Evolutionary conservation across 2,797 vertebrate genomes (phyloP).

Genomic region (Pantherophis alleghaniensis): DNA sequence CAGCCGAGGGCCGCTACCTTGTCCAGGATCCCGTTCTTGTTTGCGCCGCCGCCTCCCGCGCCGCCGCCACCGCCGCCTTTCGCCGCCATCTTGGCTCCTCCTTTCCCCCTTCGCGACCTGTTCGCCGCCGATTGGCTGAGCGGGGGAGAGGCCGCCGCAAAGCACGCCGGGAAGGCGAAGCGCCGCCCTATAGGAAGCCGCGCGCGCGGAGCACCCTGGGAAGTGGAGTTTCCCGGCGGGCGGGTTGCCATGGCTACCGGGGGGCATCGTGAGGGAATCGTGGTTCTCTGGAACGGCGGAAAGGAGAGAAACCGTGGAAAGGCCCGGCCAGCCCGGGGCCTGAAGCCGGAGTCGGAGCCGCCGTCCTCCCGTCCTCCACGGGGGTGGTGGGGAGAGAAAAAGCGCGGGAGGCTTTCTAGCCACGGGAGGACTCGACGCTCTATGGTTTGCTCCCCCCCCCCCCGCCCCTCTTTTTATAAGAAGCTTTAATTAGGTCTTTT

Average conservation of each 20-base stretch:
- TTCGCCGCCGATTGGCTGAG: slow-evolving; percentile 74
- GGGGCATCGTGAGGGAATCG: background rate
- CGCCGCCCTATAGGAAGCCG: too few species aligned
- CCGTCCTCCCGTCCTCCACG: rapidly evolving
- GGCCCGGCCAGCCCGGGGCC: background rate
- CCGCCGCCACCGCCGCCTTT: slow-evolving; percentile 69
- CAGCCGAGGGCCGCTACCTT: slow-evolving; percentile 74
- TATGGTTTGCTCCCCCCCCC: background rate
- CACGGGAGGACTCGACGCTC: background rate
- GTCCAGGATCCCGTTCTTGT: slow-evolving; percentile 83
- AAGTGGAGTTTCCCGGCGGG: background rate
- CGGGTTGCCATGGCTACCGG: slow-evolving; percentile 34
- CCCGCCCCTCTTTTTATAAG: too few species aligned
- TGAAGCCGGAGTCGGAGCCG: too few species aligned
- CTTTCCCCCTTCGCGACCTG: slow-evolving; percentile 69
- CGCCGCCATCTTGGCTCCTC: slow-evolving; percentile 84
- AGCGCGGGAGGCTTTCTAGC: background rate
- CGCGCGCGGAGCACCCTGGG: background rate
- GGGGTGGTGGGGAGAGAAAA: rapidly evolving
- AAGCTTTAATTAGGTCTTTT: background rate
- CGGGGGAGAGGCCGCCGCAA: background rate
- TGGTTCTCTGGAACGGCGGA: background rate
- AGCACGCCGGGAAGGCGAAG: slow-evolving; percentile 47
- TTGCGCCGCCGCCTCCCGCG: slow-evolving; percentile 68
- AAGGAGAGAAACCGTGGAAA: background rate